These are phyloP conservation scores for Holotrichia oblita DNA, from an alignment of 1,140 invertebrate genomes.

Conservation along the genomic window DNA sequence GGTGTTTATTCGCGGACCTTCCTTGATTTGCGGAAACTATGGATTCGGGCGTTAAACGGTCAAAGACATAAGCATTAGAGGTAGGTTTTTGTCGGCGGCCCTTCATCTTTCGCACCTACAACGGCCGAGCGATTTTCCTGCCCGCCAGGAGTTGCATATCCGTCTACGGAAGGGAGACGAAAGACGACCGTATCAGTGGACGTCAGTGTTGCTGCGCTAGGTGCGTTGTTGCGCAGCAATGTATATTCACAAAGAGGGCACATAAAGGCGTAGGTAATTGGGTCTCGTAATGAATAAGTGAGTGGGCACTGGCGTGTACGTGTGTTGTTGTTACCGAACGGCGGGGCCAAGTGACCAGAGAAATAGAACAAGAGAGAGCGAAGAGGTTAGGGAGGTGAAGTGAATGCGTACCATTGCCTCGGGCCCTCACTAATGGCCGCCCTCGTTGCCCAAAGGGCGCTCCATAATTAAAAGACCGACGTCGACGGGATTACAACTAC, in stretches of 20 bases:
- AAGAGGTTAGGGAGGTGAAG: constrained; percentile 27
- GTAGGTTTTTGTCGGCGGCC: background rate
- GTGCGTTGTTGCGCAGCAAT: constrained; percentile 35
- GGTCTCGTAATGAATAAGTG: constrained; percentile 53
- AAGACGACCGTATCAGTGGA: constrained; percentile 7
- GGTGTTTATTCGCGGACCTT: background rate
- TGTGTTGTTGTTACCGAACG: constrained; percentile 25
- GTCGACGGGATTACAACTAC: constrained; percentile 58
- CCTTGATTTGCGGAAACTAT: constrained; percentile 6
- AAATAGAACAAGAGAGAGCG: background rate
- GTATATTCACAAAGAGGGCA: constrained; percentile 48
- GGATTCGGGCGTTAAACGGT: background rate
- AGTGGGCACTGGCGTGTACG: constrained; percentile 38
- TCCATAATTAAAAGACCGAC: constrained; percentile 60
- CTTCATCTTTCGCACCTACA: background rate
- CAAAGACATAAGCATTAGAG: background rate
- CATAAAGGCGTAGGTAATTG: constrained; percentile 52
- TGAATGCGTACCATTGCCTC: constrained; percentile 46
- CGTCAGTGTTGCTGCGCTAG: background rate
- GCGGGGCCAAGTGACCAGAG: constrained; percentile 27
- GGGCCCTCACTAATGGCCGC: constrained; percentile 53
- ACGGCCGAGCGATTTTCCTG: background rate
- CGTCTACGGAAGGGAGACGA: constrained; percentile 16
- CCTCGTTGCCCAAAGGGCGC: constrained; percentile 49
- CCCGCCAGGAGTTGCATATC: background rate